phyloP scores from a whole-genome alignment of 1,140 invertebrate genomes.

The Callitettix versicolor region DNA sequence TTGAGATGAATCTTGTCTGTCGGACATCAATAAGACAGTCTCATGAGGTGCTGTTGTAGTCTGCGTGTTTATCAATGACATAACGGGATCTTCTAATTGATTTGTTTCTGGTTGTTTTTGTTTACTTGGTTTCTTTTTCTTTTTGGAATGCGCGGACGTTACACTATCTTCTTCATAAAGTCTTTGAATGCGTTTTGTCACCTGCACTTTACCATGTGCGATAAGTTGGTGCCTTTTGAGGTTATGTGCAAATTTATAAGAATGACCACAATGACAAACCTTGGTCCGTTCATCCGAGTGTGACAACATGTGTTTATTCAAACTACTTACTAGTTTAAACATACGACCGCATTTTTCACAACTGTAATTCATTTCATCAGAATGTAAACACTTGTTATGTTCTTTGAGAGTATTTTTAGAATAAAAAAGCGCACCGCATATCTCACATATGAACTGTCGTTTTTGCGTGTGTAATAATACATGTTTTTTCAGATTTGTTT shows the following conservation, averaged over 20 bases:
- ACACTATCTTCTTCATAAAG: neutral
- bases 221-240: slow-evolving; percentile 7
- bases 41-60: neutral
- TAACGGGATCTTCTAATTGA: neutral
- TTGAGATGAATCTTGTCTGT: neutral
- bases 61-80: neutral
- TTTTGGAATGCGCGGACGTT: neutral
- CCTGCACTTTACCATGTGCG: neutral
- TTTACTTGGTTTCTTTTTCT: neutral
- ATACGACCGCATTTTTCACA: slow-evolving; percentile 12
- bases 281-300: slow-evolving; percentile 2
- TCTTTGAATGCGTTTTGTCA: slow-evolving; percentile 3
- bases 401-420: slow-evolving; percentile 1
- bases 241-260: slow-evolving; percentile 5
- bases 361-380: slow-evolving; percentile 11
- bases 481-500: slow-evolving; percentile 6
- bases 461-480: slow-evolving; percentile 2
- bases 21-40: neutral
- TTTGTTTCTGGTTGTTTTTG: neutral
- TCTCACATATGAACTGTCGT: slow-evolving; percentile 13
- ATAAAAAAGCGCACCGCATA: slow-evolving; percentile 5
- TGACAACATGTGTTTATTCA: slow-evolving; percentile 8
- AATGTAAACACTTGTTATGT: slow-evolving; percentile 4
- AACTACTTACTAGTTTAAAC: slow-evolving; percentile 1
- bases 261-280: slow-evolving; percentile 11